Evolutionary conservation across 2,888 invertebrate genomes (phyloP).

Genomic region (Eulithis prunata): DNA sequence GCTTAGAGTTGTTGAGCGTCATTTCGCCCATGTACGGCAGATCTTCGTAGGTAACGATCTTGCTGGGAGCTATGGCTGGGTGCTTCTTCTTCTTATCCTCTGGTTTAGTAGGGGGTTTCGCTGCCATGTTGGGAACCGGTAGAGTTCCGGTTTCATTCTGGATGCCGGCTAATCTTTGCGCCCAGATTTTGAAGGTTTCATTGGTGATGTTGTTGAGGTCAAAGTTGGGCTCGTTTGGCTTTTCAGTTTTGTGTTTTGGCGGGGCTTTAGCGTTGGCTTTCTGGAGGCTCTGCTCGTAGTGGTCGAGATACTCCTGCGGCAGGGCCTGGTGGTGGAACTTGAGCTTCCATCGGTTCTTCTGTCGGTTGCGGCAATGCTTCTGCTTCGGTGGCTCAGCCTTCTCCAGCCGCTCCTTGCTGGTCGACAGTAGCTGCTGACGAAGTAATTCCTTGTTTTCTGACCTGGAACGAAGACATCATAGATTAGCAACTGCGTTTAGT

Average conservation of each 20-base stretch:
- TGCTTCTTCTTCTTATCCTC: constrained; percentile 71
- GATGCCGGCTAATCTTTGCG: constrained; percentile 89
- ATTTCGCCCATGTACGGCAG: constrained; percentile 97
- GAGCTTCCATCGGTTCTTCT: constrained; percentile 89
- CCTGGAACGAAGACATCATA: constrained; percentile 56
- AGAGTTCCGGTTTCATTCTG: constrained; percentile 83
- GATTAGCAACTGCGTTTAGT: not conserved
- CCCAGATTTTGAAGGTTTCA: constrained; percentile 89
- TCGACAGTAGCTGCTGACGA: constrained; percentile 73
- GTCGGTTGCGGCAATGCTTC: constrained; percentile 75
- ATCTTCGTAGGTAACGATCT: constrained; percentile 90
- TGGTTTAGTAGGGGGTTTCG: constrained; percentile 54
- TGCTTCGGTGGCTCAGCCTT: constrained; percentile 64
- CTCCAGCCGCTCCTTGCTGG: constrained; percentile 71
- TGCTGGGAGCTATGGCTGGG: constrained; percentile 72
- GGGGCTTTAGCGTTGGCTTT: constrained; percentile 71
- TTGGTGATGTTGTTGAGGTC: constrained; percentile 79
- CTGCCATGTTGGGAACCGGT: constrained; percentile 54
- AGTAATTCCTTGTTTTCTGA: constrained; percentile 77
- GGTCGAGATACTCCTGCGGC: constrained; percentile 91
- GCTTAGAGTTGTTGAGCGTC: constrained; percentile 94
- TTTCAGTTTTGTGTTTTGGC: constrained; percentile 60
- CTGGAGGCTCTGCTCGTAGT: constrained; percentile 89
- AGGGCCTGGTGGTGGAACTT: constrained; percentile 92
- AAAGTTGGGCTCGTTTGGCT: constrained; percentile 70